phyloP scores from a whole-genome alignment of 2,888 invertebrate genomes.

The Ennomos quercinarius region DNA sequence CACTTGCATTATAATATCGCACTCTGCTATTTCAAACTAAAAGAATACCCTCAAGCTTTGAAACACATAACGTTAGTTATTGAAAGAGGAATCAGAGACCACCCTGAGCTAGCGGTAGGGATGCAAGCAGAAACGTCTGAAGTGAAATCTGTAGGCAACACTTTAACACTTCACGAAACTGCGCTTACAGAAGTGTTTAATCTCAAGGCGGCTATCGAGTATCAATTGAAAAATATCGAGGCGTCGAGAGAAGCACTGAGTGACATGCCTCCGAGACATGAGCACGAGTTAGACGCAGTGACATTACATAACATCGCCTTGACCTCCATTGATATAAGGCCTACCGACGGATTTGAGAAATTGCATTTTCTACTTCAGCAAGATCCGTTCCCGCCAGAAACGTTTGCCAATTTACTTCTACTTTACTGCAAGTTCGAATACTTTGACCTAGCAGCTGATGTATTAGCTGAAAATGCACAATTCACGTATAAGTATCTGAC shows the following conservation, averaged over 20 bases:
- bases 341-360: constrained; percentile 96
- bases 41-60: constrained; percentile 96
- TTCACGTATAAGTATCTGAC: constrained; percentile 97
- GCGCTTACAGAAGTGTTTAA: constrained; percentile 99
- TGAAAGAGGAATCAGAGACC: constrained; percentile 97
- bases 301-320: constrained; percentile 99
- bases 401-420: constrained; percentile 97
- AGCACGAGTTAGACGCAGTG: constrained; percentile 98
- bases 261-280: constrained; percentile 96
- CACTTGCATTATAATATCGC: constrained; percentile 98
- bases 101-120: constrained; percentile 98
- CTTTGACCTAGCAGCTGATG: constrained; percentile 98
- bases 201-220: constrained; percentile 99
- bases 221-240: constrained; percentile 91
- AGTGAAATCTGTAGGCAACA: constrained; percentile 98
- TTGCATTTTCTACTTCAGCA: constrained; percentile 95
- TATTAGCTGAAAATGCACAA: constrained; percentile 98
- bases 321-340: constrained; percentile 93
- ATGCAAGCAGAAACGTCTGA: constrained; percentile 97
- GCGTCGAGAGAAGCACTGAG: constrained; percentile 94
- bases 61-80: constrained; percentile 97
- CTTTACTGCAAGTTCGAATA: constrained; percentile 99
- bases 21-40: constrained; percentile 96
- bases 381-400: constrained; percentile 98
- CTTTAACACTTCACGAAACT: constrained; percentile 96